Base-by-base conservation (phyloP, 2,113 vertebrate genomes). In the Uria lomvia region DNA sequence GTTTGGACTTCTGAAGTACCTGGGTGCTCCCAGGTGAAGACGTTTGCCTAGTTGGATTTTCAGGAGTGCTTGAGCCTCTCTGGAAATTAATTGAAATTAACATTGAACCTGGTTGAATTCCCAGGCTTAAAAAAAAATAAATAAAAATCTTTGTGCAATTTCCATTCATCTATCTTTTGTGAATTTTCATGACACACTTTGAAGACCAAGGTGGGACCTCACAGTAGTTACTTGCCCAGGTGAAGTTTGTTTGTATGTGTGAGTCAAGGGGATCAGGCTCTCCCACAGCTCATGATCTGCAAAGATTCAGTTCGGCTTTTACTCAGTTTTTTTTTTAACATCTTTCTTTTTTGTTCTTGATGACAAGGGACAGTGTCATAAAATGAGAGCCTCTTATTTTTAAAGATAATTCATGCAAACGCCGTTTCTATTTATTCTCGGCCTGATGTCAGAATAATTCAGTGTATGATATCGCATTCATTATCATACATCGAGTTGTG, bases 131-230 rank as follows among this genome's bases (percentile, higher is more conserved):
- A 32, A 43, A 38, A 40, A n/a, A 32, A 38, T 36, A 19, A 45
- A 29, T 17, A 43, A 23, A 43, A 22, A 50, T 6, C 2, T 32
- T 26, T 27, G 12, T 79, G 15, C 12, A 8, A 6, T 62, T 56
- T 62, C 53, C 16, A 4, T 50, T 73, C 9, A 5, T 7, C 23
- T 2, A 2, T 19, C 15, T 52, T 32, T 17, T 71, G 21, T 78
- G 40, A 50, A 8, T 59, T 71, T 34, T 68, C 14, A 8, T 38
- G 23, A 8, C 1, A 2, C 0, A 0, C 10, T 67, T 63, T 59
- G 59, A 63, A 77, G 38, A 27, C 6, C 5, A 13, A 17, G 27
- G 45, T 55, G 50, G 5, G 17, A 84, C 32, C 40, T 88, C 17
- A 5, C 15, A 12, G 55, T 3, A 38, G 15, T 36, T 59, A 20